Evolutionary conservation across 2,113 vertebrate genomes (phyloP), one percentile per base, ranked within the genome.

Genomic region (Pimephales promelas): DNA sequence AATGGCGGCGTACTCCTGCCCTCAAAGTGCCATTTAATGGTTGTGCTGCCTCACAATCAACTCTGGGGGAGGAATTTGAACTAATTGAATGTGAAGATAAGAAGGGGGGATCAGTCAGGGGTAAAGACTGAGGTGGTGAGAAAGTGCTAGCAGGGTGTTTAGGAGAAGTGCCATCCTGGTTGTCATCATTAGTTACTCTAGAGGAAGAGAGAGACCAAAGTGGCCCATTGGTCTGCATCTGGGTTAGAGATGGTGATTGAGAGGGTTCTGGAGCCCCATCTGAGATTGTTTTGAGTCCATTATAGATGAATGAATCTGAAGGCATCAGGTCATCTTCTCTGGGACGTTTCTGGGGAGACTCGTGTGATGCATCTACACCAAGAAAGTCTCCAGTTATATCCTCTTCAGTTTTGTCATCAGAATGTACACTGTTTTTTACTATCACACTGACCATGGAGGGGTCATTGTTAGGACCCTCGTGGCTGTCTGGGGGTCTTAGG

Each of bases 371-470:
- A 28, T 24, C 61, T 61, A 45, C 62, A 88, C 84, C 83, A 91
- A 88, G 1, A 86, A 75, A 0, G 26, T 76, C 82, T 45, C 45
- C 82, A 7, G 56, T 52, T 26, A 14, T 43, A 57, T 83, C 70
- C 49, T 36, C 74, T 9, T 52, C 36, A 18, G 26, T 40, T 14
- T 74, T 59, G 75, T 84, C 59, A 10, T 80, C 97, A 0, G 96
- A 92, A 3, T 93, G 94, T 20, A 97, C 95, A 0, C 94, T 97
- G 92, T 99, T 98, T 91, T 98, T 99, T 31, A 99, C 98, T 0
- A 99, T 99, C 24, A 99, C 97, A 0, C 98, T 99, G 86, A 99
- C 97, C 0, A 94, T 93, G 0, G 96, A 94, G 43, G 94, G 95
- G 34, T 98, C 96, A 0, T 56, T 82, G 7, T 91, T 91, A 18